Evolutionary conservation across 2,888 invertebrate species (phyloP).

Genomic region (Rhagophthalmus giganteus): DNA sequence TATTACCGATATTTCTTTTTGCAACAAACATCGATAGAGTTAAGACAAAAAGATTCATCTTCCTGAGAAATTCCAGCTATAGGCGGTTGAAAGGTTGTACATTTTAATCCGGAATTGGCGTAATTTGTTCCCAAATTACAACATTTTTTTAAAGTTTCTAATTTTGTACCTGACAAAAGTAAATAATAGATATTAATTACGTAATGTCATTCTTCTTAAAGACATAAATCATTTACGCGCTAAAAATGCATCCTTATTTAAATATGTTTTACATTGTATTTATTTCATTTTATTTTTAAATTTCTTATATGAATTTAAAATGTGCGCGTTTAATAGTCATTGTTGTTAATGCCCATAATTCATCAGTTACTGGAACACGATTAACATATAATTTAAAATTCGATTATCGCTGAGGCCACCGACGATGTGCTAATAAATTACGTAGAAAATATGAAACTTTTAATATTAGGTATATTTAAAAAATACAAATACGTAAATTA

Average conservation of each 20-base stretch:
- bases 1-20: slow-evolving; percentile 57
- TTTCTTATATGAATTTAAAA: slow-evolving; percentile 16
- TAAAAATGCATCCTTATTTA: background rate
- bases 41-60: slow-evolving; percentile 64
- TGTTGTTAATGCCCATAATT: slow-evolving; percentile 28
- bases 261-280: slow-evolving; percentile 5
- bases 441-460: slow-evolving; percentile 19
- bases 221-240: background rate
- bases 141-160: slow-evolving; percentile 48
- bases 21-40: slow-evolving; percentile 68
- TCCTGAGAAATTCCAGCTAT: slow-evolving; percentile 60
- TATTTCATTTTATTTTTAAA: slow-evolving; percentile 11
- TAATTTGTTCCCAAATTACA: slow-evolving; percentile 50
- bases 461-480: too few species aligned
- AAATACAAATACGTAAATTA: background rate
- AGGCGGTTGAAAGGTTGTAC: slow-evolving; percentile 49
- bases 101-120: slow-evolving; percentile 46
- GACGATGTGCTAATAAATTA: slow-evolving; percentile 29
- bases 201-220: background rate
- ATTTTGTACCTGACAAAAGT: slow-evolving; percentile 40
- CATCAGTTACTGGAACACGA: slow-evolving; percentile 35
- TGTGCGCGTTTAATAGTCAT: slow-evolving; percentile 12
- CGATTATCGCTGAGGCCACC: slow-evolving; percentile 38
- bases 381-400: slow-evolving; percentile 41
- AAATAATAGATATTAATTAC: slow-evolving; percentile 8